These are phyloP conservation scores for Hemibagrus wyckioides DNA, from an alignment of 2,113 vertebrate genomes.

Conservation along the genomic window DNA sequence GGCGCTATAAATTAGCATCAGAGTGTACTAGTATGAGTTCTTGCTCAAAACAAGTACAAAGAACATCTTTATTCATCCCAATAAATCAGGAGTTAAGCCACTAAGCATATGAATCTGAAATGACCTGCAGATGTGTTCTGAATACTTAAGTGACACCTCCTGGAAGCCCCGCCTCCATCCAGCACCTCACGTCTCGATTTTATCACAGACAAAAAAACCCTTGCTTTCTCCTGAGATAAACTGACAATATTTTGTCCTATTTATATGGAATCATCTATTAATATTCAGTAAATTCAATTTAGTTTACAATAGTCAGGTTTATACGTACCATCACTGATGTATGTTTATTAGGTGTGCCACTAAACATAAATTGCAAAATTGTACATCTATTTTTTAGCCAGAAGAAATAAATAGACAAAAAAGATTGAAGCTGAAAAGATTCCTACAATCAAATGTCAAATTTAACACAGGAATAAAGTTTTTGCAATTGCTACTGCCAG, in stretches of 20 bases:
- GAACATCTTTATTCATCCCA: background rate
- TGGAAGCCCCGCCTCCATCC: too few species aligned
- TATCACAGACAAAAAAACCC: background rate
- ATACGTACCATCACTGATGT: background rate
- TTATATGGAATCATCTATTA: background rate
- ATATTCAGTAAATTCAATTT: background rate
- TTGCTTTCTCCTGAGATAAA: background rate
- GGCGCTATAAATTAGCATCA: background rate
- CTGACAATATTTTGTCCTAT: background rate
- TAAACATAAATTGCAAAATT: background rate
- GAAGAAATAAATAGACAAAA: background rate
- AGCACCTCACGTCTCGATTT: background rate
- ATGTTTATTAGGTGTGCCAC: background rate
- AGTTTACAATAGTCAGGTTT: background rate
- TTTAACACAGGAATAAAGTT: background rate
- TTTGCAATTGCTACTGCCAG: background rate
- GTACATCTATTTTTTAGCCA: background rate
- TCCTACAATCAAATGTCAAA: background rate
- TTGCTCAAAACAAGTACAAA: background rate
- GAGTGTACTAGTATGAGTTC: background rate
- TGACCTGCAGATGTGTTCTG: background rate
- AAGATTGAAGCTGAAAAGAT: background rate
- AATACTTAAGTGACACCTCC: background rate
- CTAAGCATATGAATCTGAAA: background rate
- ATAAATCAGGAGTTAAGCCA: background rate